Evolutionary conservation across 2,113 vertebrate species (phyloP).

Genomic region (Ptilorrhoa leucosticta): DNA sequence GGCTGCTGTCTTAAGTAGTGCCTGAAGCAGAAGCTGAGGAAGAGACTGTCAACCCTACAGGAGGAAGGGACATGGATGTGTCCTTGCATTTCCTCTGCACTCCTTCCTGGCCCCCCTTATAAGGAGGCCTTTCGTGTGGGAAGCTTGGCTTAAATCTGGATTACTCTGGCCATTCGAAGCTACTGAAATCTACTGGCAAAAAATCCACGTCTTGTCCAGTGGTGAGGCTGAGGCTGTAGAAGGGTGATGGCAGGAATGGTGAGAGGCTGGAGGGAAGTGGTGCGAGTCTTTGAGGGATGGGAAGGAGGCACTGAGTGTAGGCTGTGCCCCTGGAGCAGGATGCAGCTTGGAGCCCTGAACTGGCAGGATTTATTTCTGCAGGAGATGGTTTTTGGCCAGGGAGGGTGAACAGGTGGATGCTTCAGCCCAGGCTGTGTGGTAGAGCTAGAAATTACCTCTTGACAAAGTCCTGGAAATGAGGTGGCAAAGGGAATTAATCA

Average conservation of each 20-base stretch:
- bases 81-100: not conserved
- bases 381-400: not conserved
- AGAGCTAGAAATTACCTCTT: not conserved
- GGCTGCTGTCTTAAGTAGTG: not conserved
- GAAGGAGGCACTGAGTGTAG: not conserved
- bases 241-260: accelerated
- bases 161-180: not conserved
- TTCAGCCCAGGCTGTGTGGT: not conserved
- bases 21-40: not conserved
- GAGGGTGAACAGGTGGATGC: not conserved
- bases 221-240: not conserved
- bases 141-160: not conserved
- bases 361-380: not conserved
- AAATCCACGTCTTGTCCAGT: not conserved
- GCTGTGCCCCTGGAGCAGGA: accelerated
- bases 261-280: not conserved
- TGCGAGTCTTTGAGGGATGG: accelerated
- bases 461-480: not conserved
- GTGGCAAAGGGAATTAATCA: not conserved
- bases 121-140: not conserved
- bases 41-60: not conserved
- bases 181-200: not conserved
- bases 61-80: not conserved
- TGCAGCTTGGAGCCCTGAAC: not conserved
- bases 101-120: not conserved